Conservation (phyloP, 30 jellyfish, hydroid and myxozoan genomes). For the Turritopsis rubra region DNA sequence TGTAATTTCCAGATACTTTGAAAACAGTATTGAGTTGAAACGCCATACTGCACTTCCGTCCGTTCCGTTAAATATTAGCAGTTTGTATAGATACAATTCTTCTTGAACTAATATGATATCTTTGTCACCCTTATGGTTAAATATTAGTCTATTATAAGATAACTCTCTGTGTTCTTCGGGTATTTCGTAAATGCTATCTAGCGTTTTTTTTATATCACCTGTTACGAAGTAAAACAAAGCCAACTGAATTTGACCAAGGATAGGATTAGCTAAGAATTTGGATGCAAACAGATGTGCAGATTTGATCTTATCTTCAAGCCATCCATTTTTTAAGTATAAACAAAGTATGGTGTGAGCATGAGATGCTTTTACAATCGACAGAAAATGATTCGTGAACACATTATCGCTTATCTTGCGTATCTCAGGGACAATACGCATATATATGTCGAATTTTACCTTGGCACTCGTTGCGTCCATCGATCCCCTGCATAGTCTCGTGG, state of each 20-base stretch:
- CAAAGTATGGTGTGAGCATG: background rate
- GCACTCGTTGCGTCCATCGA: background rate
- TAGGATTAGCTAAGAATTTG: background rate
- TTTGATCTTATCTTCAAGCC: background rate
- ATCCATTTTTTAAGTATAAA: background rate
- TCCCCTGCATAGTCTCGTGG: background rate
- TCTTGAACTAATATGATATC: background rate
- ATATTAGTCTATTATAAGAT: background rate
- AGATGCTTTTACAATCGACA: background rate
- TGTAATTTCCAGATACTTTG: background rate
- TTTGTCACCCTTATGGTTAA: background rate
- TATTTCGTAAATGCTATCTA: background rate
- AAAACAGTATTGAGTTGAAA: background rate
- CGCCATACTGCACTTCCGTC: background rate
- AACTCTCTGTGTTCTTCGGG: background rate
- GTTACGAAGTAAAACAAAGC: background rate
- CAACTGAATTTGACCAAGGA: background rate
- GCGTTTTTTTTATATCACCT: background rate
- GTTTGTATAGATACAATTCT: background rate
- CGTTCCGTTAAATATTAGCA: background rate
- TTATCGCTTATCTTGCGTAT: background rate
- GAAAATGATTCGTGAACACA: background rate
- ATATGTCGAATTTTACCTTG: background rate
- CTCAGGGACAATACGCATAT: background rate
- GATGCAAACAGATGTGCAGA: background rate